phyloP scores from a whole-genome alignment of 2,888 invertebrate species.

The Tetranychus piercei region DNA sequence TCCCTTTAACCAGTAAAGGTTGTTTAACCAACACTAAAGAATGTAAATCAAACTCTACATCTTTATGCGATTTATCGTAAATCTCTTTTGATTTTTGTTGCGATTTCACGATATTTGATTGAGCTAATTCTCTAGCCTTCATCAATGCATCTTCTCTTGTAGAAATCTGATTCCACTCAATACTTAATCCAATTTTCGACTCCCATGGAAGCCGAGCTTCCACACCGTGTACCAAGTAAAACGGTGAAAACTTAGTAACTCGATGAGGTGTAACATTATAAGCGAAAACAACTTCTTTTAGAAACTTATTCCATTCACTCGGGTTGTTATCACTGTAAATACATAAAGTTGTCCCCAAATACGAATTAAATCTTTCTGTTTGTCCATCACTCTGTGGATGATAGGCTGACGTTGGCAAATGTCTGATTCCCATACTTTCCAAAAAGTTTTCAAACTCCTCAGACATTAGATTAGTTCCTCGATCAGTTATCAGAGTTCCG shows the following conservation, averaged over 20 bases:
- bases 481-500: background rate
- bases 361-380: background rate
- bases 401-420: background rate
- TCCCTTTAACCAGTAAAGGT: background rate
- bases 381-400: constrained; percentile 7
- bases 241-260: background rate
- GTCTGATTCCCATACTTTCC: background rate
- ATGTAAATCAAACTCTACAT: background rate
- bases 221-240: background rate
- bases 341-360: background rate
- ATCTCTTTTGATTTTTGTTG: background rate
- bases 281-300: background rate
- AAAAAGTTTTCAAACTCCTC: background rate
- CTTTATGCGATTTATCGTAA: background rate
- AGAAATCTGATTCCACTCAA: background rate
- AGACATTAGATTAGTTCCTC: background rate
- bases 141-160: background rate
- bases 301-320: background rate
- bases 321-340: background rate
- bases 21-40: background rate
- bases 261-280: background rate
- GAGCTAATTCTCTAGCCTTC: background rate
- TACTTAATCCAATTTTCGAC: background rate
- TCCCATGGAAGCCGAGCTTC: background rate
- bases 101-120: background rate